Evolutionary conservation across 2,797 vertebrate species (phyloP), one percentile per base, ranked within the genome.

Genomic region (Tragopan temminckii): DNA sequence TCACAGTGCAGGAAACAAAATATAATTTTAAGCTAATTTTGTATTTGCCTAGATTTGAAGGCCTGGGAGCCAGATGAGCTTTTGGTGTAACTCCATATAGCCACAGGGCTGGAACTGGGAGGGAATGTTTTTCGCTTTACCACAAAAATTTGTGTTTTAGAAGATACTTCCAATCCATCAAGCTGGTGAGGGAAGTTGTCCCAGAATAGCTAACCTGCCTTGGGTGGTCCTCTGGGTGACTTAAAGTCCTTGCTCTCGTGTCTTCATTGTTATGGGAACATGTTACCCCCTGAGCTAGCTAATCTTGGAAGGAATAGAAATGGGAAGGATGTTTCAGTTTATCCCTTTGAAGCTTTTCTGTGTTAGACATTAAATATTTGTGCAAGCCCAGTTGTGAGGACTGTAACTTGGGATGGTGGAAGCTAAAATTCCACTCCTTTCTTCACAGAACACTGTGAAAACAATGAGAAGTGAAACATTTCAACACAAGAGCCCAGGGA

Each of bases 31-130:
- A 69, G 24, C 8, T 80, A 53, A 24, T 29, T 77, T 78, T n/a
- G 3, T 27, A 13, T 74, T 80, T 70, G 25, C 69, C 21, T 69
- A 8, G 9, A 19, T 82, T 85, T 50, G 64, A 58, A 61, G 72
- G 58, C 58, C 82, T 92, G 85, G 58, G n/a, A 92, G 36, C 57
- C 91, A 93, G 81, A 90, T 68, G 79, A 90, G 40, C 9, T 64
- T 85, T 85, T 89, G 68, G 25, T 93, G 33, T 1, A 2, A 42
- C 13, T 90, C 76, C 66, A 58, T 38, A 58, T 42, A 85, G 75
- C 89, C 40, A 38, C 9, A 71, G 76, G 87, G 68, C 63, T 85
- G 58, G 55, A 91, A 71, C 25, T 9, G 48, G 0, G 17, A 88
- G 62, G 62, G 85, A 89, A 75, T 13, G 6, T 2, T 77, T 78